These are phyloP conservation scores for Cheilosia scutellata DNA, from an alignment of 2,888 invertebrate genomes.

Conservation along the genomic window DNA sequence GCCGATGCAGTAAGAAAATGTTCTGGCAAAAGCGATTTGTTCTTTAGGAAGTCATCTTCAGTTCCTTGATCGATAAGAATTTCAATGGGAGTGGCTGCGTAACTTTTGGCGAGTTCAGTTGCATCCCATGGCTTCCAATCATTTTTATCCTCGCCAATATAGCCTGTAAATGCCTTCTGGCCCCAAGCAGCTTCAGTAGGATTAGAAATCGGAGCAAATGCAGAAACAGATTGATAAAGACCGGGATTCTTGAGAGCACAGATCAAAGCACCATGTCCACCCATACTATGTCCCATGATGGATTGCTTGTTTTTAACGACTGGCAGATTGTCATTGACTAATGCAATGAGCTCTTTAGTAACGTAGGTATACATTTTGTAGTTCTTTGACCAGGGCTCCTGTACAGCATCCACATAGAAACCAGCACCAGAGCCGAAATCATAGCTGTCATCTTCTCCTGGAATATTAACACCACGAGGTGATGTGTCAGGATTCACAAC, in stretches of 20 bases:
- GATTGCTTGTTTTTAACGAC: constrained; percentile 87
- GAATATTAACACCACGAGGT: constrained; percentile 94
- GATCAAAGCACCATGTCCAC: constrained; percentile 97
- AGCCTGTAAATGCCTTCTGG: constrained; percentile 92
- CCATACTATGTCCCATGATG: constrained; percentile 97
- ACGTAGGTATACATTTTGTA: constrained; percentile 98
- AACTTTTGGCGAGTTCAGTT: constrained; percentile 91
- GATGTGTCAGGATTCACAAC: constrained; percentile 98
- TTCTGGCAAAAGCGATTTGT: constrained; percentile 92
- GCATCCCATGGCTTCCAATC: constrained; percentile 95
- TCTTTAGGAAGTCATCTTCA: constrained; percentile 91
- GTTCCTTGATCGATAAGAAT: constrained; percentile 95
- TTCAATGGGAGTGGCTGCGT: constrained; percentile 92
- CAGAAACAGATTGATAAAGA: constrained; percentile 94
- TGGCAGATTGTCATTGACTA: constrained; percentile 91
- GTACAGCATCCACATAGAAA: constrained; percentile 96
- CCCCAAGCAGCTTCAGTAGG: constrained; percentile 95
- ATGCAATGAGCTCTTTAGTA: constrained; percentile 91
- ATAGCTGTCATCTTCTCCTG: constrained; percentile 95
- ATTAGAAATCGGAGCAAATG: constrained; percentile 97
- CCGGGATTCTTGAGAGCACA: constrained; percentile 96
- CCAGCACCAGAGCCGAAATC: constrained; percentile 98
- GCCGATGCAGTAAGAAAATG: constrained; percentile 87
- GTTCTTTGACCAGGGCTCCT: constrained; percentile 95
- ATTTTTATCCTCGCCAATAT: constrained; percentile 89